Evolutionary conservation across 1,140 invertebrate species (phyloP).

Genomic region (Oscheius sp.): DNA sequence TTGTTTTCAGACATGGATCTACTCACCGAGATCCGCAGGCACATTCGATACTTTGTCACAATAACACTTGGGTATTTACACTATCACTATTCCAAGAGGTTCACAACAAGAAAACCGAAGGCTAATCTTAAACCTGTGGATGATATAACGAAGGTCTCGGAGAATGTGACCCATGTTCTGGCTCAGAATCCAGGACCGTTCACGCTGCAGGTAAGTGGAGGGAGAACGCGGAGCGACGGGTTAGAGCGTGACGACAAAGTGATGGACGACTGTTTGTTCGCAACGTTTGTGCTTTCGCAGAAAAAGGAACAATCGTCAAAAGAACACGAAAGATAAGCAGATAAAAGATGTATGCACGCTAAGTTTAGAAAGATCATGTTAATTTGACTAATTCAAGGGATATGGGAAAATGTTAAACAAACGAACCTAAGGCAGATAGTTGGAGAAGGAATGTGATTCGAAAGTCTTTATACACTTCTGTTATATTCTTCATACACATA

Average conservation of each 20-base stretch:
- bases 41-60: neutral
- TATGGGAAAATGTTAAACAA: too few species aligned
- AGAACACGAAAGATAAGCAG: neutral
- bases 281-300: neutral
- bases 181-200: slow-evolving; percentile 3
- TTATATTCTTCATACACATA: too few species aligned
- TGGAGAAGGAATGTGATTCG: too few species aligned
- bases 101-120: neutral
- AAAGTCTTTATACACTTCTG: too few species aligned
- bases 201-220: neutral
- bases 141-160: neutral
- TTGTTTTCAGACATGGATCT: too few species aligned
- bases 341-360: too few species aligned
- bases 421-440: too few species aligned
- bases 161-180: neutral
- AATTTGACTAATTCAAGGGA: too few species aligned
- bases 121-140: neutral
- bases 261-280: slow-evolving; percentile 1
- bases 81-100: neutral
- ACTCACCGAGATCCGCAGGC: neutral
- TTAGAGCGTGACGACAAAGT: neutral
- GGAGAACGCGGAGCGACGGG: neutral
- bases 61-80: neutral
- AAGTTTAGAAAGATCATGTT: too few species aligned
- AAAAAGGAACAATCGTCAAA: neutral